Base-by-base conservation (phyloP, 2,888 invertebrate species). In the Macrosoma leucophasiata region DNA sequence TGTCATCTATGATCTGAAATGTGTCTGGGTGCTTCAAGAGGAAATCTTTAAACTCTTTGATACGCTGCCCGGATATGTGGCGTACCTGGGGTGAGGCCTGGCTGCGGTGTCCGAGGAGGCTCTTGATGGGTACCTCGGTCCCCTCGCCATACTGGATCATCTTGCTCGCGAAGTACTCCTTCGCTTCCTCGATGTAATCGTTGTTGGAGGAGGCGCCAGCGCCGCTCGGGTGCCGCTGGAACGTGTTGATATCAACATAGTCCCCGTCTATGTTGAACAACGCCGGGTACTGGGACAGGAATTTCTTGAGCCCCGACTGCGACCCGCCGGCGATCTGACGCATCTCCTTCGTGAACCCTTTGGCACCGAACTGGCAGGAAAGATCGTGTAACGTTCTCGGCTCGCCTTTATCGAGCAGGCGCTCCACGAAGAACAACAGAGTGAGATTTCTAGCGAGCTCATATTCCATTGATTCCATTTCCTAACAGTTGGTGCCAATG, bases 291-390 rank as follows among this genome's bases (percentile, higher is more conserved):
- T 97, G 96, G 35, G 91, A 88, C 62, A 99, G 89, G 84, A 99
- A 99, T 81, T 98, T 98, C 78, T 96, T 96, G 40, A 99, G 88
- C 36, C 98, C 96, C 57, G 95, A 95, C 81, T 98, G 97, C 53
- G 96, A 97, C 55, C 97, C 97, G 50, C 98, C 94, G 58, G 94
- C 94, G 54, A 95, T 94, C 78, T 96, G 96, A 56, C 96, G 87
- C 98, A 98, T 98, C 86, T 98, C 98, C 85, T 97, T 95, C 13
- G 98, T 97, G 82, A 99, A 99, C 53, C 96, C 98, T 78, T 97
- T 97, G 54, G 98, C 97, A 62, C 98, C 98, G 84, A 99, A 99
- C 84, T 98, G 97, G 79, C 98, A 98, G 71, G 97, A 97, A 56
- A 99, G 88, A 86, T 99, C 98, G 82, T 97, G 97, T 62, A 98